These are phyloP conservation scores for Hyla sarda DNA, from an alignment of 2,113 vertebrate species.

Conservation along the genomic window DNA sequence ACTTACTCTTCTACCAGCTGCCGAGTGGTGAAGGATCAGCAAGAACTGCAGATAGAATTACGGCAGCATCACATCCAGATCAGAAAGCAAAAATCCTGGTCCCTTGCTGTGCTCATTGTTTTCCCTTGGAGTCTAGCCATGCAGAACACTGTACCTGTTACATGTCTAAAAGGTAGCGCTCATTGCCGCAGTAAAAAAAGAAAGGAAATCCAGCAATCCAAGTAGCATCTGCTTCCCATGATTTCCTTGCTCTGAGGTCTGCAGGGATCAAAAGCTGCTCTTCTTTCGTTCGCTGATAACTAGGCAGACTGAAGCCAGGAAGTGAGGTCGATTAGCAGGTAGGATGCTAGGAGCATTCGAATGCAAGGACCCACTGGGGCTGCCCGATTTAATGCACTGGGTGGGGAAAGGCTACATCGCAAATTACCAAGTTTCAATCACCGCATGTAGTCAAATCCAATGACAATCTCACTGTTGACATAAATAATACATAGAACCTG, in stretches of 20 bases:
- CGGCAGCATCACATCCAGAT: constrained; percentile 80
- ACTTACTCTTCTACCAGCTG: constrained; percentile 81
- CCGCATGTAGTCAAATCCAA: constrained; percentile 75
- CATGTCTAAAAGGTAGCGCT: constrained; percentile 64
- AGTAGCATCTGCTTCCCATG: constrained; percentile 66
- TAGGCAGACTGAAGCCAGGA: constrained; percentile 75
- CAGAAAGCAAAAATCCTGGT: constrained; percentile 71
- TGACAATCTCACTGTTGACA: constrained; percentile 71
- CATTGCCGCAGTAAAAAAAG: constrained; percentile 61
- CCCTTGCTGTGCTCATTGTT: constrained; percentile 68
- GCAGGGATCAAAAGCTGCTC: constrained; percentile 67
- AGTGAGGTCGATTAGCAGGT: constrained; percentile 78
- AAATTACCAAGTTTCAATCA: constrained; percentile 79
- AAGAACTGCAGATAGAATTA: constrained; percentile 81
- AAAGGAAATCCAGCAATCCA: constrained; percentile 60
- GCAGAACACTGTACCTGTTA: constrained; percentile 69
- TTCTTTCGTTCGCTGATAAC: constrained; percentile 73
- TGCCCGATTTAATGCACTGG: constrained; percentile 75
- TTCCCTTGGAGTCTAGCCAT: constrained; percentile 62
- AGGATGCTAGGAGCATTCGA: constrained; percentile 71
- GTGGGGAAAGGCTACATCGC: constrained; percentile 71
- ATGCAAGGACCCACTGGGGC: constrained; percentile 73
- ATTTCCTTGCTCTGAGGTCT: constrained; percentile 66
- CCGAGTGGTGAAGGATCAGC: constrained; percentile 78
- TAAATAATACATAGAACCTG: constrained; percentile 78